Evolutionary conservation across 1,140 invertebrate species (phyloP).

Genomic region (Ganaspis sp.): DNA sequence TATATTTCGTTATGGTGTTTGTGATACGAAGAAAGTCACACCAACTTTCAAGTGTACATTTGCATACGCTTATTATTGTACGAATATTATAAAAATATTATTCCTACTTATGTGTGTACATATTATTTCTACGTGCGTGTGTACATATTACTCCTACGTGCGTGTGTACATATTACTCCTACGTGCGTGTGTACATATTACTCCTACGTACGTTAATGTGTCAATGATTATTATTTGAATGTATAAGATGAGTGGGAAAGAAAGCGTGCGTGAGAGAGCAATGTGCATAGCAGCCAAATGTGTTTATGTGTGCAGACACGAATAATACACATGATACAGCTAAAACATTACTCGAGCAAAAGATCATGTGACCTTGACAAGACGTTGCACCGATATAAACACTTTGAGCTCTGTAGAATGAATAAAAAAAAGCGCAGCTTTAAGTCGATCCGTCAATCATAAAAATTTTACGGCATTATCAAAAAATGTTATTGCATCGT

Average conservation of each 20-base stretch:
- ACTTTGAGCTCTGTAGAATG: constrained; percentile 25
- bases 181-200: too few relatives aligned
- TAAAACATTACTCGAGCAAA: constrained; percentile 62
- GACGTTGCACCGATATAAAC: constrained; percentile 68
- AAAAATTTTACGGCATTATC: not conserved
- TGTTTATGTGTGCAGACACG: constrained; percentile 39
- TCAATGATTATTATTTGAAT: constrained; percentile 37
- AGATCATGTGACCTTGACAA: constrained; percentile 65
- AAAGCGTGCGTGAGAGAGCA: constrained; percentile 42
- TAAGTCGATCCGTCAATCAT: not conserved
- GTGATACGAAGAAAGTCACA: too few relatives aligned
- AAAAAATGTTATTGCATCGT: too few relatives aligned
- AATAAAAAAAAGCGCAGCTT: not conserved
- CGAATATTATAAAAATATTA: too few relatives aligned
- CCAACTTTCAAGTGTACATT: too few relatives aligned
- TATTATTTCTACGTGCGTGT: too few relatives aligned
- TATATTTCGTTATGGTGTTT: too few relatives aligned
- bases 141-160: too few relatives aligned
- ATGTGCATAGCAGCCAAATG: not conserved
- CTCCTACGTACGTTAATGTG: too few relatives aligned
- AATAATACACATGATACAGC: constrained; percentile 28
- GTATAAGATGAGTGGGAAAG: constrained; percentile 42
- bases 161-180: too few relatives aligned
- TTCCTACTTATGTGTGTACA: too few relatives aligned
- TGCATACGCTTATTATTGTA: too few relatives aligned